Evolutionary conservation across 2,888 invertebrate genomes (phyloP), one percentile per base, ranked within the genome.

Genomic region (Pocota personata): DNA sequence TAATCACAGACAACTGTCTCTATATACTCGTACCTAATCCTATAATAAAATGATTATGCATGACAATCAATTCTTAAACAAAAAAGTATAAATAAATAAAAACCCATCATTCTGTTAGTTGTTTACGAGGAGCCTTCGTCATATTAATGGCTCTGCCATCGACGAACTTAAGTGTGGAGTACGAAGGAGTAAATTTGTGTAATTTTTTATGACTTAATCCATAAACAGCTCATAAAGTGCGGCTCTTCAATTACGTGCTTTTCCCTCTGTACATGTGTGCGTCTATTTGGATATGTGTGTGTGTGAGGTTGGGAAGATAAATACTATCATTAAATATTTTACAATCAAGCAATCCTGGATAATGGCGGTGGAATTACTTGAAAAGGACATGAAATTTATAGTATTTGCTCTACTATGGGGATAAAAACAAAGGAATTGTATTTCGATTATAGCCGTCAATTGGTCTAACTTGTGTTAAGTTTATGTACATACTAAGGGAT

Each of bases 161-260:
- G 24, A 37, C 30, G 12, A 50, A 21, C 24, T 32, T 21, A 40
- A 60, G 24, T 14, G 50, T 12, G 27, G 35, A 12, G 35, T 46
- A 58, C 27, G 60, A 72, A 60, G 37, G 62, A 73, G 73, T 73
- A 62, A 55, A 62, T 73, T 73, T 64, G 62, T 73, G 73, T 73
- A 64, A 73, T 73, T 73, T 73, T 73, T 73, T 73, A 73, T 43
- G 62, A 43, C 73, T 73, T 73, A 73, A 73, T 64, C 52, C 73
- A 73, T 64, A 73, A 62, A 73, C 62, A 73, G 62, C 52, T 55
- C 62, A 73, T 73, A 64, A 73, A 73, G 21, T 35, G 50, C 19
- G 73, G 43, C 14, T 64, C 60, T 73, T 64, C 43, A 52, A 50
- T 43, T 64, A 72, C 60, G 50, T 40, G 73, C 37, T 60, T 35